phyloP scores from a whole-genome alignment of 2,888 invertebrate genomes.

The Coecobrya sp. region DNA sequence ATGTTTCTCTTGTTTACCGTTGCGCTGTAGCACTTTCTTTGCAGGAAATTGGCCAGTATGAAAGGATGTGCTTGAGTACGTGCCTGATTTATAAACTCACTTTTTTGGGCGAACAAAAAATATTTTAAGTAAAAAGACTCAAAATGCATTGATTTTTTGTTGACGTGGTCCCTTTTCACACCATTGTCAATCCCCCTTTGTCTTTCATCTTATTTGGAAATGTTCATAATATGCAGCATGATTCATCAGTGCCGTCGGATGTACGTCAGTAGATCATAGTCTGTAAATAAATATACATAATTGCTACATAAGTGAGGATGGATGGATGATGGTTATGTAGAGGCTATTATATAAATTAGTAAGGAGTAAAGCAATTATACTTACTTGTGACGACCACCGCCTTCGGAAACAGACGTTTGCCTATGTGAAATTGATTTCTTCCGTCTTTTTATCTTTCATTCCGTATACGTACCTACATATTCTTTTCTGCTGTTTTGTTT shows the following conservation, averaged over 20 bases:
- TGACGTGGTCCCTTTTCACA: conserved; percentile 53
- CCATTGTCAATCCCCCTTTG: conserved; percentile 54
- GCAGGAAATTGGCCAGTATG: conserved; percentile 67
- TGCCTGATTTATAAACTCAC: conserved; percentile 59
- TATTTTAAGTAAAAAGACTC: background rate
- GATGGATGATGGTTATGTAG: conserved; percentile 14
- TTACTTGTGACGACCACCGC: conserved; percentile 61
- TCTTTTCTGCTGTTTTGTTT: background rate
- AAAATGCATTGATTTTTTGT: conserved; percentile 45
- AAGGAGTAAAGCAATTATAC: conserved; percentile 54
- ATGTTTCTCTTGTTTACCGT: conserved; percentile 16
- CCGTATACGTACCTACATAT: no score
- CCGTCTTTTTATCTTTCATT: conserved; percentile 64
- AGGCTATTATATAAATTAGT: conserved; percentile 52
- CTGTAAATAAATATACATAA: conserved; percentile 35
- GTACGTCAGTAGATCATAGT: background rate
- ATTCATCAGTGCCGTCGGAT: conserved; percentile 4
- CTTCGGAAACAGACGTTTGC: conserved; percentile 75
- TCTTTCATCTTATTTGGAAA: conserved; percentile 18
- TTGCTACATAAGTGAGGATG: conserved; percentile 50
- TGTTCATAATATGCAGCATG: background rate
- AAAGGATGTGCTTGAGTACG: conserved; percentile 66
- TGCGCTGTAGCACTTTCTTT: conserved; percentile 54
- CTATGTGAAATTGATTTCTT: conserved; percentile 75
- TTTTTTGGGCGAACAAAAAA: conserved; percentile 15